Evolutionary conservation across 1,140 invertebrate genomes (phyloP).

Genomic region (Papilio helenus): DNA sequence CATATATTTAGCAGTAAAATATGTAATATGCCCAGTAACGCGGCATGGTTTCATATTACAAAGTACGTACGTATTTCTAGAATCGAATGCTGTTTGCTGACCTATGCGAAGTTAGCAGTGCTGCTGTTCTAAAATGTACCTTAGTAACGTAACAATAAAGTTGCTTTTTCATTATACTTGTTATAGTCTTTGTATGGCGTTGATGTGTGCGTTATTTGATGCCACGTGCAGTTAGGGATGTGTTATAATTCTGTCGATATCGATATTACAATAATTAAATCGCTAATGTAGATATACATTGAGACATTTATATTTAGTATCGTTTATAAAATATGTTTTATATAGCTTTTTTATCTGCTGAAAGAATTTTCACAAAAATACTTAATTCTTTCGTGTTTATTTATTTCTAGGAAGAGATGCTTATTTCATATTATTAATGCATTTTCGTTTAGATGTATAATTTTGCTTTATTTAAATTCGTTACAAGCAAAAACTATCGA

Average conservation of each 20-base stretch:
- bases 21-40: not conserved
- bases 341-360: too few species aligned
- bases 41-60: not conserved
- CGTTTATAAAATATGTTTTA: too few species aligned
- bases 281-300: too few species aligned
- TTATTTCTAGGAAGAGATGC: too few species aligned
- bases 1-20: not conserved
- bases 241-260: not conserved
- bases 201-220: constrained; percentile 14
- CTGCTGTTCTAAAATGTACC: not conserved
- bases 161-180: not conserved
- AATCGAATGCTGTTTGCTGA: constrained; percentile 10
- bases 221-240: constrained; percentile 11
- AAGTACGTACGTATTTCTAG: not conserved
- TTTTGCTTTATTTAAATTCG: not conserved
- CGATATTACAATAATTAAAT: not conserved
- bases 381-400: too few species aligned
- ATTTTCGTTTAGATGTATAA: not conserved
- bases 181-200: not conserved
- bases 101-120: not conserved
- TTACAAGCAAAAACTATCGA: not conserved
- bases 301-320: too few species aligned
- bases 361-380: too few species aligned
- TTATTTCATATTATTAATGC: not conserved
- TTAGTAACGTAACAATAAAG: not conserved